phyloP scores from a whole-genome alignment of 2,113 vertebrate genomes.

The Baryphthengus martii region DNA sequence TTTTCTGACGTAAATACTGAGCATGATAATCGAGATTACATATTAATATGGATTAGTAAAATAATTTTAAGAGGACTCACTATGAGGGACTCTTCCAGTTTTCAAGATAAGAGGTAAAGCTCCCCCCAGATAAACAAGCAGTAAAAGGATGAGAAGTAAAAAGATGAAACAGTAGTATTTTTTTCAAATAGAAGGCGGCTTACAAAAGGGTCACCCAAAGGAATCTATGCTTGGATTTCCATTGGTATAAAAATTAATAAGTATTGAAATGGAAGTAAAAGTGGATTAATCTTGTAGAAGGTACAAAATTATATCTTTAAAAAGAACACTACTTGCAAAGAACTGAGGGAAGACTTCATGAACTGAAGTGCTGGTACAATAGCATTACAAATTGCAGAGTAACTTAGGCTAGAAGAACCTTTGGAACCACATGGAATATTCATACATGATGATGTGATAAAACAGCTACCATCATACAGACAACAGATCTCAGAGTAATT shows the following conservation, averaged over 20 bases:
- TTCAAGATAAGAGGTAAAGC: neutral
- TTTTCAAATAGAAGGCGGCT: neutral
- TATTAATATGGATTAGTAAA: neutral
- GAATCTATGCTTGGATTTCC: rapidly evolving
- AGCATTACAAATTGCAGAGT: neutral
- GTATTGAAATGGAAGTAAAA: neutral
- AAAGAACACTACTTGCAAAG: neutral
- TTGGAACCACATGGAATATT: neutral
- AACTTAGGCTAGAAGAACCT: neutral
- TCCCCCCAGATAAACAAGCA: neutral
- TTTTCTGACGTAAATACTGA: neutral
- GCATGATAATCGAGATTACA: neutral
- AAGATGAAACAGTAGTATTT: neutral
- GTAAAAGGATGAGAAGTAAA: neutral
- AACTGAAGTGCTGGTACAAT: neutral
- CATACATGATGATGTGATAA: neutral
- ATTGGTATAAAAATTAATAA: neutral
- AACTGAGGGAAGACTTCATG: neutral
- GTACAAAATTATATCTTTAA: neutral
- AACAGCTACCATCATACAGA: neutral
- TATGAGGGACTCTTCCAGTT: neutral
- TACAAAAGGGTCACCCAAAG: neutral
- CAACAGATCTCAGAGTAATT: neutral
- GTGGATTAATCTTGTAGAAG: neutral
- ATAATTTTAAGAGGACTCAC: neutral